phyloP scores from a whole-genome alignment of 2,113 vertebrate genomes.

The Protobothrops mucrosquamatus region DNA sequence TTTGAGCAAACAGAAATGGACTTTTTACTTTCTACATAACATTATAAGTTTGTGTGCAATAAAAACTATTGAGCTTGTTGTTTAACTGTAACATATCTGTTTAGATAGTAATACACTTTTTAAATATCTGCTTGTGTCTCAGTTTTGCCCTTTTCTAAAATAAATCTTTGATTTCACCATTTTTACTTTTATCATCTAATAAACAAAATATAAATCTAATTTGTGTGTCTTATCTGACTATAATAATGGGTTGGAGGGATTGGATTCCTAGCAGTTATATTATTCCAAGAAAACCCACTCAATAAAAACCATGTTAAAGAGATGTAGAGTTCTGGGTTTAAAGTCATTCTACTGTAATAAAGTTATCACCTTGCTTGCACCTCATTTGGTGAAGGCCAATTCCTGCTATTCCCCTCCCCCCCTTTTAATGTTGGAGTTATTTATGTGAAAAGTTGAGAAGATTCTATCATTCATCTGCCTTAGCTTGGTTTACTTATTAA shows the following conservation, averaged over 20 bases:
- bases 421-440: not conserved
- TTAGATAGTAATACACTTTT: not conserved
- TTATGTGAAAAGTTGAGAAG: not conserved
- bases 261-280: not conserved
- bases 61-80: not conserved
- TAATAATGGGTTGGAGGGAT: not conserved
- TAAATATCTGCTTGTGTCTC: constrained; percentile 13
- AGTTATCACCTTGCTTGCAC: not conserved
- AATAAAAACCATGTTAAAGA: not conserved
- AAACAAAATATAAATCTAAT: constrained; percentile 32
- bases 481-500: not conserved
- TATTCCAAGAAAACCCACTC: not conserved
- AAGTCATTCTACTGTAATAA: not conserved
- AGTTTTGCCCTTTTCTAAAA: fast-evolving
- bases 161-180: constrained; percentile 2
- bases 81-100: not conserved
- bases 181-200: constrained; percentile 35
- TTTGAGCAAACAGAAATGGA: not conserved
- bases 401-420: not conserved
- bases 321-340: not conserved
- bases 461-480: not conserved
- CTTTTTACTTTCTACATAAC: constrained; percentile 10
- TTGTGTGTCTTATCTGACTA: not conserved
- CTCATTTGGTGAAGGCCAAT: fast-evolving
- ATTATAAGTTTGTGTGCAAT: not conserved